Conservation (phyloP, 1,140 invertebrate genomes). For the Bactericera cockerelli region DNA sequence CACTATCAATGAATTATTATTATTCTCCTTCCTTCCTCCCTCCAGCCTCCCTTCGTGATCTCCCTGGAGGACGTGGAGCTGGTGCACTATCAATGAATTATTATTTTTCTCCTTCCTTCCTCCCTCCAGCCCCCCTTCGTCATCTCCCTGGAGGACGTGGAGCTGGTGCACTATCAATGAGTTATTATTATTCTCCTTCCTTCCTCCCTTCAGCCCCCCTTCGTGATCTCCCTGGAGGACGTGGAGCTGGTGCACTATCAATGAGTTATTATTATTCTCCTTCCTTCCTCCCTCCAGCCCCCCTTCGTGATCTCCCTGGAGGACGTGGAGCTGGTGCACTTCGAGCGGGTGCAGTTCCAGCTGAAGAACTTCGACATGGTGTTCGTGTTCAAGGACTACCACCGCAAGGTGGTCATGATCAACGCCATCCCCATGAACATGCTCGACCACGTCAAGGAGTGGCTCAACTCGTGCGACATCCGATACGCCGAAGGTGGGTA, state of each 20-base stretch:
- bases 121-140: too few species aligned
- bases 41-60: too few species aligned
- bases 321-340: slow-evolving; percentile 95
- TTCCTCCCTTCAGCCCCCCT: too few species aligned
- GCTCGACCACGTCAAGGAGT: slow-evolving; percentile 98
- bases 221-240: too few species aligned
- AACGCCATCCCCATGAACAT: slow-evolving; percentile 97
- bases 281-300: slow-evolving; percentile 41
- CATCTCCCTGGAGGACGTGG: too few species aligned
- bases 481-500: slow-evolving; percentile 79
- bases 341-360: slow-evolving; percentile 97
- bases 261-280: too few species aligned
- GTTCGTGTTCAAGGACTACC: slow-evolving; percentile 98
- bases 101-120: slow-evolving; percentile 91
- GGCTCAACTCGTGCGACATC: slow-evolving; percentile 97
- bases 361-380: slow-evolving; percentile 99
- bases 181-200: too few species aligned
- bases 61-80: too few species aligned
- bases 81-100: too few species aligned
- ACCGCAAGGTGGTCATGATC: slow-evolving; percentile 84
- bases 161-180: too few species aligned
- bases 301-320: slow-evolving; percentile 96
- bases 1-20: slow-evolving; percentile 11
- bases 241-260: too few species aligned
- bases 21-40: slow-evolving; percentile 66